A percentile compares a stretch with the other conserved stretches of the same genome.
These are phyloP conservation scores for Xylota sylvarum DNA, from an alignment of 2,888 invertebrate genomes.

Conservation along the genomic window DNA sequence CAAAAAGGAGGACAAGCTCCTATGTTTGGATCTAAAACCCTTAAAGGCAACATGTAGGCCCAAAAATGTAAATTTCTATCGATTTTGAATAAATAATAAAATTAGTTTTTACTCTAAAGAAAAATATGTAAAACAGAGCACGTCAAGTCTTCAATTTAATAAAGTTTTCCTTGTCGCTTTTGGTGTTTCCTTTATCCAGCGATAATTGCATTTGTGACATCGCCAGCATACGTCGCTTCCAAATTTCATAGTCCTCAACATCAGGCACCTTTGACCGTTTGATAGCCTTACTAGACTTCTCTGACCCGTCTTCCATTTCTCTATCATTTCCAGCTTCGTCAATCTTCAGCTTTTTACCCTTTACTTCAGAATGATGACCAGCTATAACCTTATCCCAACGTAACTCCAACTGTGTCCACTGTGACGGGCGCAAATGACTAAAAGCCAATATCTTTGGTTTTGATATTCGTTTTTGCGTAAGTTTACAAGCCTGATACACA, in stretches of 20 bases:
- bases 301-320: background rate
- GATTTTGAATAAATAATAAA: slow-evolving; percentile 1
- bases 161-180: slow-evolving; percentile 36
- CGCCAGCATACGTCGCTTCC: slow-evolving; percentile 87
- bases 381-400: slow-evolving; percentile 86
- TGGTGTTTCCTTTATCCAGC: slow-evolving; percentile 4
- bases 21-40: too few relatives aligned
- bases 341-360: slow-evolving; percentile 75
- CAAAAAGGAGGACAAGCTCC: too few relatives aligned
- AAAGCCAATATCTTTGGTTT: slow-evolving; percentile 86
- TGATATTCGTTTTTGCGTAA: slow-evolving; percentile 86
- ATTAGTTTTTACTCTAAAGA: background rate
- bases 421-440: slow-evolving; percentile 87
- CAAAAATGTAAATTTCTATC: too few relatives aligned
- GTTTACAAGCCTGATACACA: slow-evolving; percentile 88
- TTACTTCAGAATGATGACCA: slow-evolving; percentile 78
- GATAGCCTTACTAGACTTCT: background rate
- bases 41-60: too few relatives aligned
- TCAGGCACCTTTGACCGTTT: slow-evolving; percentile 56
- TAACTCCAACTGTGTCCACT: slow-evolving; percentile 87
- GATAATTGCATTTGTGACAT: slow-evolving; percentile 84
- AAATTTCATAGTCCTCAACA: slow-evolving; percentile 87
- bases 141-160: background rate
- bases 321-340: slow-evolving; percentile 7
- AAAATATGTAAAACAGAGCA: background rate